phyloP scores from a whole-genome alignment of 2,113 vertebrate genomes.

The Isichthys henryi region DNA sequence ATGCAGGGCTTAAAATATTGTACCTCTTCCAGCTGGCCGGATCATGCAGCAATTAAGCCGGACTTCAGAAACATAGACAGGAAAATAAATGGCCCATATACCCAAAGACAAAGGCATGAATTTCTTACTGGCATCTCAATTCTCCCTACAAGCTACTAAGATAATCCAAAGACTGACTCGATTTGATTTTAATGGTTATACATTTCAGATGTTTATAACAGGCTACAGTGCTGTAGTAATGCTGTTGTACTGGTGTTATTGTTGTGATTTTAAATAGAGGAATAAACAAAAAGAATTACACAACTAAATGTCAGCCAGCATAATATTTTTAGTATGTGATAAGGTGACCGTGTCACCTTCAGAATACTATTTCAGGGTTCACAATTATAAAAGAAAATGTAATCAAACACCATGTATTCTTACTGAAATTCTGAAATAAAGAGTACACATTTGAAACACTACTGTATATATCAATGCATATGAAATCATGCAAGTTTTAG shows the following conservation, averaged over 20 bases:
- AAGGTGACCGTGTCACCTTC: background rate
- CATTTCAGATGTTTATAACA: background rate
- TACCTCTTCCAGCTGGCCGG: background rate
- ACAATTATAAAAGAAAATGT: background rate
- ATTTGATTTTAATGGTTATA: background rate
- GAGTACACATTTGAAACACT: background rate
- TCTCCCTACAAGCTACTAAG: background rate
- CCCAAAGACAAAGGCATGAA: background rate
- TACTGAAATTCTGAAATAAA: slow-evolving; percentile 5
- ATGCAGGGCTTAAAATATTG: background rate
- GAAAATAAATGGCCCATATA: background rate
- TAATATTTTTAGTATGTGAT: background rate
- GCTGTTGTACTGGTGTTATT: no score
- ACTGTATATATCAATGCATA: background rate
- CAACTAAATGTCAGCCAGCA: background rate
- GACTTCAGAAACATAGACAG: background rate
- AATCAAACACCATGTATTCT: background rate
- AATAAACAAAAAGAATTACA: background rate
- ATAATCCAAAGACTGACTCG: background rate
- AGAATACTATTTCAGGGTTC: background rate
- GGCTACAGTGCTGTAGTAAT: background rate
- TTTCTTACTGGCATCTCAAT: background rate
- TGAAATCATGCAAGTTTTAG: background rate
- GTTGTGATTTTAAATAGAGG: background rate
- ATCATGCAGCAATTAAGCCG: background rate